These are phyloP conservation scores for Drosophila bocqueti DNA, from an alignment of 1,140 invertebrate genomes.

Conservation along the genomic window DNA sequence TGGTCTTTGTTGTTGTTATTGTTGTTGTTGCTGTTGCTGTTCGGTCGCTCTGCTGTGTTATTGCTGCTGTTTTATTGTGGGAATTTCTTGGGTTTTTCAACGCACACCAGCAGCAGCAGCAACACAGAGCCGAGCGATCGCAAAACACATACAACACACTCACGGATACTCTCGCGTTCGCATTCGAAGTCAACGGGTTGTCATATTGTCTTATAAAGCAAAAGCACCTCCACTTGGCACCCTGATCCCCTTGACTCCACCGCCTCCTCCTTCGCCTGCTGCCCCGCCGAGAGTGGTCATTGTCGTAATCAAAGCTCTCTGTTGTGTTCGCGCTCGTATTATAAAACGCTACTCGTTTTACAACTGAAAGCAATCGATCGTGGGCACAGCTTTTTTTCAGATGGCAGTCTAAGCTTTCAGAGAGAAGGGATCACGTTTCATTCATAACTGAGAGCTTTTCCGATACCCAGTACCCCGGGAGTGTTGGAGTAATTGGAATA, in stretches of 20 bases:
- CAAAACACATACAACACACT: background rate
- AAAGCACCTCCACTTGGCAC: constrained; percentile 62
- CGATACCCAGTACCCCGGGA: constrained; percentile 5
- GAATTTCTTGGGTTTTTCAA: constrained; percentile 85
- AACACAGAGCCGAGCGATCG: constrained; percentile 22
- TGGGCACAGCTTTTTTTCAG: constrained; percentile 44
- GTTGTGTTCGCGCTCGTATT: constrained; percentile 31
- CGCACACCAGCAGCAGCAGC: constrained; percentile 56
- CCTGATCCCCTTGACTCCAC: constrained; percentile 21
- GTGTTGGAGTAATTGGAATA: background rate
- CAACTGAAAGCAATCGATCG: constrained; percentile 41
- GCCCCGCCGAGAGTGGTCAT: constrained; percentile 21
- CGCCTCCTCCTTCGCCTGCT: background rate
- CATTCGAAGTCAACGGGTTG: constrained; percentile 45
- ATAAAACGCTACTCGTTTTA: constrained; percentile 76
- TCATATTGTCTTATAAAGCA: constrained; percentile 75
- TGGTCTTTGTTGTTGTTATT: constrained; percentile 45
- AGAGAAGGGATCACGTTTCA: constrained; percentile 58
- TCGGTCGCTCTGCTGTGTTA: constrained; percentile 53
- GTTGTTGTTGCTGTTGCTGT: constrained; percentile 31
- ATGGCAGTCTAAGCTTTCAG: constrained; percentile 33
- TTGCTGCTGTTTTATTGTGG: constrained; percentile 84
- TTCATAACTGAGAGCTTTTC: constrained; percentile 72
- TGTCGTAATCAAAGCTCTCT: constrained; percentile 74
- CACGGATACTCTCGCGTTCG: constrained; percentile 13